These are phyloP conservation scores for Coreoperca whiteheadi DNA, from an alignment of 2,113 vertebrate genomes.

Conservation along the genomic window DNA sequence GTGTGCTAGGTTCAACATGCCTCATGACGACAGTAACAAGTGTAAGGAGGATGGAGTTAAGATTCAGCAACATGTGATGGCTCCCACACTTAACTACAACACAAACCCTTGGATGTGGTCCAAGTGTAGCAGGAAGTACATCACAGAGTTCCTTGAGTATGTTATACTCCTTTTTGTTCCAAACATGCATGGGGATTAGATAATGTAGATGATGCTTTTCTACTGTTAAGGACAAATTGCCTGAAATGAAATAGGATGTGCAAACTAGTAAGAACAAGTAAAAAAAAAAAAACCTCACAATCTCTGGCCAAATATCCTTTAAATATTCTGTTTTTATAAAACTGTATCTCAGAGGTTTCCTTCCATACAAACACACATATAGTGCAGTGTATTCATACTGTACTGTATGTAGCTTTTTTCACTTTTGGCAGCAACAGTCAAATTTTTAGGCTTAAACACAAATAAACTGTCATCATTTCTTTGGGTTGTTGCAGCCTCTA, in stretches of 20 bases:
- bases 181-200: constrained; percentile 20
- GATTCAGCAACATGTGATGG: constrained; percentile 97
- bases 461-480: constrained; percentile 34
- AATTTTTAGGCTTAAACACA: constrained; percentile 16
- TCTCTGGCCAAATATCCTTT: background rate
- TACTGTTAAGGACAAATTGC: background rate
- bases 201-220: constrained; percentile 18
- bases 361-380: background rate
- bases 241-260: background rate
- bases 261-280: background rate
- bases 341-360: background rate
- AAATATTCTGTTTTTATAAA: background rate
- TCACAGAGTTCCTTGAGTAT: constrained; percentile 99
- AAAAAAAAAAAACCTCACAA: background rate
- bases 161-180: constrained; percentile 68
- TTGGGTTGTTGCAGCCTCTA: constrained; percentile 8
- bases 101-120: constrained; percentile 99
- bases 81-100: constrained; percentile 95
- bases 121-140: constrained; percentile 98
- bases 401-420: background rate
- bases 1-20: constrained; percentile 95
- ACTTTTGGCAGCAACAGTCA: background rate
- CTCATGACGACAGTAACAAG: constrained; percentile 97
- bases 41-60: constrained; percentile 96
- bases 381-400: background rate